These are phyloP conservation scores for Agonopterix alstromeriana DNA, from an alignment of 2,888 invertebrate species.

Conservation along the genomic window DNA sequence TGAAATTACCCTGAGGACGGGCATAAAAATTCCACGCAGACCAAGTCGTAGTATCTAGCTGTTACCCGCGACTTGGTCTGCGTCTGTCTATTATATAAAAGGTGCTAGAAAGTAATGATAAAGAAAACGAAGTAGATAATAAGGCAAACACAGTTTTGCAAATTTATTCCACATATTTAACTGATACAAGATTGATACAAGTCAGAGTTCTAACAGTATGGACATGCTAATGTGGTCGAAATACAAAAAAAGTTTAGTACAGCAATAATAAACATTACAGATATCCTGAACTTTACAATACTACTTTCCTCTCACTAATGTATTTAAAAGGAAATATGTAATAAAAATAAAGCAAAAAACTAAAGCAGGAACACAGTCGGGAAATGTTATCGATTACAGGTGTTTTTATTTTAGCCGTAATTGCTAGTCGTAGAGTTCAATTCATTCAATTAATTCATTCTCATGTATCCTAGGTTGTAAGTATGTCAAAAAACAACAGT, in stretches of 20 bases:
- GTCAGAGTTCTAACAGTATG: constrained; percentile 72
- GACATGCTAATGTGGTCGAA: constrained; percentile 67
- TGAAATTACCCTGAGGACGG: too few species aligned
- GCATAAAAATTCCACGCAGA: too few species aligned
- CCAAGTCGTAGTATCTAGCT: too few species aligned
- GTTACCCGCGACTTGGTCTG: too few species aligned
- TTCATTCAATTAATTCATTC: constrained; percentile 63
- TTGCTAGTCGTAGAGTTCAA: constrained; percentile 57
- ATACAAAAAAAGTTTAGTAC: constrained; percentile 70
- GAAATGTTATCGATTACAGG: constrained; percentile 72
- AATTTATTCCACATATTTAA: constrained; percentile 76
- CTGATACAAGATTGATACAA: constrained; percentile 76
- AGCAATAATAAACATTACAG: constrained; percentile 70
- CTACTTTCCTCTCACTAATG: constrained; percentile 73
- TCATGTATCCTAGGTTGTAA: constrained; percentile 73
- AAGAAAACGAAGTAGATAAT: constrained; percentile 56
- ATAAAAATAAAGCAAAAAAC: constrained; percentile 75
- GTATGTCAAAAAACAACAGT: constrained; percentile 77
- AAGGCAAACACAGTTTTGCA: constrained; percentile 78
- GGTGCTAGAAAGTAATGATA: too few species aligned
- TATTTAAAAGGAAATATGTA: constrained; percentile 69
- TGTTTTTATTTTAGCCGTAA: constrained; percentile 69
- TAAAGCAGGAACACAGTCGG: constrained; percentile 75
- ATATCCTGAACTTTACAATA: constrained; percentile 72
- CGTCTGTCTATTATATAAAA: too few species aligned